Percentiles rank a stretch among this genome's conserved stretches.
phyloP scores from a whole-genome alignment of 2,797 vertebrate genomes.

The Crotalus adamanteus region DNA sequence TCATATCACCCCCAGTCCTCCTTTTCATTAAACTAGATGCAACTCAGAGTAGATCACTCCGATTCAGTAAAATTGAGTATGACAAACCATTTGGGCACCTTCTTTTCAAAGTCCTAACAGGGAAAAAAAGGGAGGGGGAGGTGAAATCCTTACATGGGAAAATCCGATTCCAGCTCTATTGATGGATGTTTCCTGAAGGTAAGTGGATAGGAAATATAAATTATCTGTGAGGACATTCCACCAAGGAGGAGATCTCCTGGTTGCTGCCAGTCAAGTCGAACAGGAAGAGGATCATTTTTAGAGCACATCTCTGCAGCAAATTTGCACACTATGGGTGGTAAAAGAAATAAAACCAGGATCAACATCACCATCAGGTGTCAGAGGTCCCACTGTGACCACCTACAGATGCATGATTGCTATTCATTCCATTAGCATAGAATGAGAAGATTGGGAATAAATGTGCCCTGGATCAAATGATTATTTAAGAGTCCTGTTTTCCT shows the following conservation, averaged over 20 bases:
- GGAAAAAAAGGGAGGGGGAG: fast-evolving
- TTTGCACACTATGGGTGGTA: background rate
- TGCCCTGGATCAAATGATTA: background rate
- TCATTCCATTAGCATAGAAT: background rate
- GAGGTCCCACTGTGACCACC: too few relatives aligned
- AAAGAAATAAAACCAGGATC: background rate
- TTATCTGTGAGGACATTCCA: background rate
- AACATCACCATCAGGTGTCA: background rate
- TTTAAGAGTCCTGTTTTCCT: background rate
- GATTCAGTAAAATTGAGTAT: background rate
- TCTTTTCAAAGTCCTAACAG: background rate
- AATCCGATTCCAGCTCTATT: background rate
- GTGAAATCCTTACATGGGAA: background rate
- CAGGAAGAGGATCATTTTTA: background rate
- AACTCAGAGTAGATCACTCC: background rate
- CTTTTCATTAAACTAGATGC: too few relatives aligned
- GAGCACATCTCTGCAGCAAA: background rate
- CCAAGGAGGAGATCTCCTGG: background rate
- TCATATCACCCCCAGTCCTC: too few relatives aligned
- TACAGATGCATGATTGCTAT: background rate
- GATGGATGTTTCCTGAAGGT: background rate
- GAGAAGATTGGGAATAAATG: background rate
- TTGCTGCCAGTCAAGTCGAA: conserved; percentile 11
- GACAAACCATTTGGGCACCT: background rate
- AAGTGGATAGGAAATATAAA: background rate